Base-by-base conservation (phyloP, 1,140 invertebrate genomes). In the Heliconius congener region DNA sequence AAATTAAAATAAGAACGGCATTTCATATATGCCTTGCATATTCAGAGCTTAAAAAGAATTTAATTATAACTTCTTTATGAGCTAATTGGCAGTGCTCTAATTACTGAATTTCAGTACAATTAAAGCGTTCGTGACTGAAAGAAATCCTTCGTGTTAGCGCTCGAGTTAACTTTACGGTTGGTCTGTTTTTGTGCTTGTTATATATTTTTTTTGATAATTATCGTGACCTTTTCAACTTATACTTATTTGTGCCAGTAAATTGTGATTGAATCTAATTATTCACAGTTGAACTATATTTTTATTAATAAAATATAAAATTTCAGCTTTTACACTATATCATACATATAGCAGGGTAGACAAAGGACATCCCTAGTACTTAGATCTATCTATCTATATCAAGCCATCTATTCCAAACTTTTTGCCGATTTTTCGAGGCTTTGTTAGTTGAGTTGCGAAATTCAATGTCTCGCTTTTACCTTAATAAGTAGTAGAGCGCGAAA, bases 101-200 rank as follows among this genome's bases (percentile, higher is more conserved):
- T 76, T 75, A 75, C 74, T 75, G 55, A 46, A 76, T 76, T 74
- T 76, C 55, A 39, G 52, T 76, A 57, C 74, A 74, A 55, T 74
- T 74, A 46, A 13, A 76, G 11, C 74, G 37, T 66, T 39, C 55
- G 39, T 66, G 74, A 66, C 55, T 74, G 18, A 76, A 76, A 76
- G 74, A 76, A 76, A 76, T 76, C 74, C 55, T 76, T 76, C 74
- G 74, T 66, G 57, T 76, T 70, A 76, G 55, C 55, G 42, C n/a
- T 74, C 73, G 73, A 55, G 73, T 66, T 50, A 30, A 50, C 39
- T 74, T 74, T n/a, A 74, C 73, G 73, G 73, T 55, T 55, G 46
- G 46, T 55, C 23, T 74, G 73, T 57, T 74, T 34, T 18, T 19
- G 27, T 74, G 73, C 46, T 52, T 55, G n/a, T 34, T 50, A 16